phyloP scores from a whole-genome alignment of 64 coral and sea anemone species.

The Porites australiensis region DNA sequence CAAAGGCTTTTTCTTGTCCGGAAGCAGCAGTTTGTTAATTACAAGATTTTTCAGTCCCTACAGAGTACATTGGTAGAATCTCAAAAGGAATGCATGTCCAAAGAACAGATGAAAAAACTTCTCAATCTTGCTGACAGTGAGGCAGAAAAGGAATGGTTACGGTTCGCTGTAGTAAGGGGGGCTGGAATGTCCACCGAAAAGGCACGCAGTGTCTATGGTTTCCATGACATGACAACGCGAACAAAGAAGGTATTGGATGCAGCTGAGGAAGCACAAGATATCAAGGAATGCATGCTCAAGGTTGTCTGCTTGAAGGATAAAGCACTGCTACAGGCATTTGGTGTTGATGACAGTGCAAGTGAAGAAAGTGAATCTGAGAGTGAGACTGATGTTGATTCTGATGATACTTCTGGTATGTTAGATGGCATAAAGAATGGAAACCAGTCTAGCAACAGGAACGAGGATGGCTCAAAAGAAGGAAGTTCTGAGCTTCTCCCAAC shows the following conservation, averaged over 20 bases:
- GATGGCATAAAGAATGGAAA: not conserved
- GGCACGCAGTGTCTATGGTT: slow-evolving; percentile 51
- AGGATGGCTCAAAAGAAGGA: not conserved
- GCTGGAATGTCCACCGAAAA: slow-evolving; percentile 43
- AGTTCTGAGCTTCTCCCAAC: not conserved
- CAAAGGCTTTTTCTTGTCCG: slow-evolving; percentile 47
- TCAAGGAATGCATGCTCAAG: slow-evolving; percentile 47
- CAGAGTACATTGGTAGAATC: slow-evolving; percentile 12
- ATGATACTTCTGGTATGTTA: not conserved
- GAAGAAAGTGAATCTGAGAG: slow-evolving; percentile 40
- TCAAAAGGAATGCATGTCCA: slow-evolving; percentile 12
- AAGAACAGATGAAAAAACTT: slow-evolving; percentile 54
- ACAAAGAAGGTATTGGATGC: slow-evolving; percentile 35
- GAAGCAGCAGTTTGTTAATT: slow-evolving; percentile 25
- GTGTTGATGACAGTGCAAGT: slow-evolving; percentile 35
- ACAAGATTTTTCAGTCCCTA: slow-evolving; percentile 28
- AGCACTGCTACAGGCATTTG: slow-evolving; percentile 47
- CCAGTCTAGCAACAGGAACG: not conserved
- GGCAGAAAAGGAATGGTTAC: slow-evolving; percentile 63
- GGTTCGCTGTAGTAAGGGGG: slow-evolving; percentile 43
- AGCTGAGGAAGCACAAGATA: slow-evolving; percentile 50
- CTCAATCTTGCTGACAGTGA: slow-evolving; percentile 64
- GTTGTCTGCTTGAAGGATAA: slow-evolving; percentile 43
- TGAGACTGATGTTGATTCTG: slow-evolving; percentile 38
- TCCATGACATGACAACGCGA: slow-evolving; percentile 46